Conservation (phyloP, 2,797 vertebrate genomes). For the Pipistrellus pipistrellus region DNA sequence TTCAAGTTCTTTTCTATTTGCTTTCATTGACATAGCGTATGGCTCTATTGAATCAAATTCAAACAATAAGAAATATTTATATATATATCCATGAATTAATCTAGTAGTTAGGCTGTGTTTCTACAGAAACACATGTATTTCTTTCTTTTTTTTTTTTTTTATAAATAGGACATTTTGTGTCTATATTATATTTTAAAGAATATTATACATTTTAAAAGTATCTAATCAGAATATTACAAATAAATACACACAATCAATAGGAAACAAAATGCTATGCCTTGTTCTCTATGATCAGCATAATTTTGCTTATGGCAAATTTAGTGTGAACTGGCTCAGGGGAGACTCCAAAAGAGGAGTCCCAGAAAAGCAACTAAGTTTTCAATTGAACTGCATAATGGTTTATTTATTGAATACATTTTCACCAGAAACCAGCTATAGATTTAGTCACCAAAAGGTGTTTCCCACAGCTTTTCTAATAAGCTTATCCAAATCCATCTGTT, state of each 20-base stretch:
- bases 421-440: conserved; percentile 60
- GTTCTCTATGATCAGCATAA: not conserved
- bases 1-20: not conserved
- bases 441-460: conserved; percentile 61
- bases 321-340: not conserved
- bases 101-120: not conserved
- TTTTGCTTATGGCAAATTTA: not conserved
- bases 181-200: not conserved
- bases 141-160: not conserved
- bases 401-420: conserved; percentile 68
- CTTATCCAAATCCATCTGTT: conserved; percentile 74
- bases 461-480: conserved; percentile 76
- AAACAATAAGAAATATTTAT: not conserved
- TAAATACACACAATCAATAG: not conserved
- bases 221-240: not conserved
- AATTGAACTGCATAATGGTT: conserved; percentile 32
- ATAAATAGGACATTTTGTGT: not conserved
- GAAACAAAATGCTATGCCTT: not conserved
- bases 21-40: not conserved
- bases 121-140: not conserved
- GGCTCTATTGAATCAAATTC: not conserved
- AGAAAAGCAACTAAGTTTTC: not conserved
- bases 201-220: not conserved
- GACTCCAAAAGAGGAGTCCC: not conserved
- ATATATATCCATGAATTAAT: not conserved